Conservation (phyloP, 2,113 vertebrate species). For the Kobus ellipsiprymnus region DNA sequence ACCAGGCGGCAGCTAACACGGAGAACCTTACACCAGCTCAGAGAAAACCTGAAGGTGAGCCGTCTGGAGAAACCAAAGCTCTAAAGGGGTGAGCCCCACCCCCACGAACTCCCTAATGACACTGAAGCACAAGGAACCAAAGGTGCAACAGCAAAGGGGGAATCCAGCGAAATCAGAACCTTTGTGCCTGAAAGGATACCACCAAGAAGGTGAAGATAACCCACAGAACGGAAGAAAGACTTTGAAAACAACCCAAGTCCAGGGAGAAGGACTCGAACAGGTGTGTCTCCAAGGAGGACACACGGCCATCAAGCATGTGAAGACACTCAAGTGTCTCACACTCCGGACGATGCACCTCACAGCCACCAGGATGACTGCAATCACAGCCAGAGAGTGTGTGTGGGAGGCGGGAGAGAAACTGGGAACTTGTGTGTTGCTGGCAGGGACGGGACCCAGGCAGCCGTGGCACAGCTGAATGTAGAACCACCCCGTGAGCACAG, state of each 20-base stretch:
- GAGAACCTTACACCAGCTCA: neutral
- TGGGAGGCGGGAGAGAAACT: neutral
- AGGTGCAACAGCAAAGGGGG: neutral
- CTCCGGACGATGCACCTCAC: neutral
- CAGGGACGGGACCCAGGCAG: rapidly evolving
- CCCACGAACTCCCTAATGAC: rapidly evolving
- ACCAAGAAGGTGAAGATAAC: no score
- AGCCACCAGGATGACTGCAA: rapidly evolving
- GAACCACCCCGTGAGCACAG: neutral
- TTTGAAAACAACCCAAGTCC: rapidly evolving
- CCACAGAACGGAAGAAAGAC: no score
- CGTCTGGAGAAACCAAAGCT: rapidly evolving
- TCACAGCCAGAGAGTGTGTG: rapidly evolving
- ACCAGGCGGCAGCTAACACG: neutral
- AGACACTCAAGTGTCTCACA: rapidly evolving
- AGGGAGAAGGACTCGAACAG: neutral
- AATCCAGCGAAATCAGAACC: neutral
- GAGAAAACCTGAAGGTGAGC: neutral
- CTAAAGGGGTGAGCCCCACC: rapidly evolving
- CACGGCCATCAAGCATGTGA: neutral
- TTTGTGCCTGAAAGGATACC: neutral
- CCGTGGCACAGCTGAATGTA: rapidly evolving
- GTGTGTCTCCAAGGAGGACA: rapidly evolving
- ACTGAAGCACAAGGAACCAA: neutral
- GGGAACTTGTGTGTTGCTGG: neutral